phyloP scores from a whole-genome alignment of 2,113 vertebrate genomes.

The Scytalopus superciliaris region DNA sequence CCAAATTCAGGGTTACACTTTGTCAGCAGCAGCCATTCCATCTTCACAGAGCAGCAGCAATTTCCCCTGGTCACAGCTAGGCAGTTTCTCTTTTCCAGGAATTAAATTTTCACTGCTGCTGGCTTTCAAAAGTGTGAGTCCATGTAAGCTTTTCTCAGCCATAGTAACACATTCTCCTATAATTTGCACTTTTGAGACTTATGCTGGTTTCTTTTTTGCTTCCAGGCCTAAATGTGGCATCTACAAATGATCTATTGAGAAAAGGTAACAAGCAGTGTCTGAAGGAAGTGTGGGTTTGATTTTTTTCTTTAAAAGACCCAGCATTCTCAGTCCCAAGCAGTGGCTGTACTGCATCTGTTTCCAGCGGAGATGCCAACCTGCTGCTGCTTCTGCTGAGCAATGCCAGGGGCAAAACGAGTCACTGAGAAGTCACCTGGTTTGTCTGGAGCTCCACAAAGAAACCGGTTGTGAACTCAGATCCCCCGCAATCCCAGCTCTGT shows the following conservation, averaged over 20 bases:
- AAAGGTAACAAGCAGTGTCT: neutral
- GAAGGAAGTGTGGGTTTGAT: neutral
- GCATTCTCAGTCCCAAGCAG: neutral
- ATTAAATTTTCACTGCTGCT: neutral
- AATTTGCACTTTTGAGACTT: neutral
- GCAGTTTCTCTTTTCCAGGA: neutral
- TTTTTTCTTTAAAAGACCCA: neutral
- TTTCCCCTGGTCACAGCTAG: neutral
- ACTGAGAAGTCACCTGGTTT: neutral
- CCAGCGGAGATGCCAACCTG: neutral
- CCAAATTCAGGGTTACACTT: neutral
- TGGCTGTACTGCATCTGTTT: neutral
- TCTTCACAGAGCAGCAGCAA: neutral
- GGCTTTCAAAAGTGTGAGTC: neutral
- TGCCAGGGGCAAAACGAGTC: constrained; percentile 6
- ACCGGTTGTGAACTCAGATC: neutral
- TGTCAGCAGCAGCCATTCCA: neutral
- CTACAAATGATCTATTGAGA: neutral
- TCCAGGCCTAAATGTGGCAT: neutral
- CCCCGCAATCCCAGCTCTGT: neutral
- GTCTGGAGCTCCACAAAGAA: neutral
- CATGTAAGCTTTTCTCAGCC: neutral
- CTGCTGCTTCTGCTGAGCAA: neutral
- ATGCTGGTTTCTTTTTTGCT: neutral
- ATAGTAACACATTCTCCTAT: neutral